Evolutionary conservation across 2,113 vertebrate species (phyloP).

Genomic region (Trogon surrucura): DNA sequence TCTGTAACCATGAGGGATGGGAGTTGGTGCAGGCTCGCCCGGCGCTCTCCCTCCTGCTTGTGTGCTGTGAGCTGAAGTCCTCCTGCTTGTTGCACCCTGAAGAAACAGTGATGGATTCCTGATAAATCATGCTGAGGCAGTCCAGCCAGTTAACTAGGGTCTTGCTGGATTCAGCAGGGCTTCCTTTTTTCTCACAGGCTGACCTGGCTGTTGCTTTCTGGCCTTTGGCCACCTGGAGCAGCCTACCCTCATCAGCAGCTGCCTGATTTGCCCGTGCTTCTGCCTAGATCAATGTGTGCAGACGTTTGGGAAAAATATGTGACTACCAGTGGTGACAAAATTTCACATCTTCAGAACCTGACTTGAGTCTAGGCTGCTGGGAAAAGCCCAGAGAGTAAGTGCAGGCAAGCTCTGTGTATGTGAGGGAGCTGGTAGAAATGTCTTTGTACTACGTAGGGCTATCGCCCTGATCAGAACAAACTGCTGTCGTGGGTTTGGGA

Average conservation of each 20-base stretch:
- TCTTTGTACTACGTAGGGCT: not conserved
- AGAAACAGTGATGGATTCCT: not conserved
- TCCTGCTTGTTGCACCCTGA: not conserved
- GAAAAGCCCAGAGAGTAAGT: not conserved
- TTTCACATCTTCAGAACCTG: not conserved
- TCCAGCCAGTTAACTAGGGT: not conserved
- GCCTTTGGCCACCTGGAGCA: not conserved
- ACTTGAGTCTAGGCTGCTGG: not conserved
- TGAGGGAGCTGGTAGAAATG: not conserved
- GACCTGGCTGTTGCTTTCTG: not conserved
- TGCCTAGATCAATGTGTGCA: not conserved
- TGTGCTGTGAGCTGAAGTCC: not conserved
- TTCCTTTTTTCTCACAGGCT: not conserved
- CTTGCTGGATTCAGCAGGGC: not conserved
- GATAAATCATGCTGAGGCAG: not conserved
- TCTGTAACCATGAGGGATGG: not conserved
- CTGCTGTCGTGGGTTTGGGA: not conserved
- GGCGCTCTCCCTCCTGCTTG: not conserved
- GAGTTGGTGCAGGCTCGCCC: not conserved
- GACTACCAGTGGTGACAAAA: not conserved
- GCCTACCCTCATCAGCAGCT: not conserved
- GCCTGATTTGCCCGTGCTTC: not conserved
- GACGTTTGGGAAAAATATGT: not conserved
- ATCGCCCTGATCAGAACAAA: not conserved
- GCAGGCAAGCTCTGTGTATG: not conserved